Evolutionary conservation across 2,113 vertebrate species (phyloP).

Genomic region (Hemiprocne comata): DNA sequence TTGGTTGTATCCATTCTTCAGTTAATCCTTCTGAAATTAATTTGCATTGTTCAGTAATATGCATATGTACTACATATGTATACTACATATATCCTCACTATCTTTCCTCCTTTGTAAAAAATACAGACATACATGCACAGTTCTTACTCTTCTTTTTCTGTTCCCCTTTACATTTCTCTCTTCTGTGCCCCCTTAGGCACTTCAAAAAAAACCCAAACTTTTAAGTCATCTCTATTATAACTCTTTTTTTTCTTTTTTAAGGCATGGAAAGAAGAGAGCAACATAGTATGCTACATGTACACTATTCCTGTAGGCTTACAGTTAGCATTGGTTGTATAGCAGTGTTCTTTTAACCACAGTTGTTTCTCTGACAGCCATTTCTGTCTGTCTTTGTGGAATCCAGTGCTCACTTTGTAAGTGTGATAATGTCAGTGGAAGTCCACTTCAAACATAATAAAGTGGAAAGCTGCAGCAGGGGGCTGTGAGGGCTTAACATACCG

Average conservation of each 20-base stretch:
- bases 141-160: not conserved
- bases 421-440: not conserved
- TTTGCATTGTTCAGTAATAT: not conserved
- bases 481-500: not conserved
- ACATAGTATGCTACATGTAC: accelerated
- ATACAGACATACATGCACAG: not conserved
- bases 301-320: not conserved
- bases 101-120: not conserved
- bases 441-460: not conserved
- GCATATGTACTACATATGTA: not conserved
- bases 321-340: not conserved
- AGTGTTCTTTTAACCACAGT: not conserved
- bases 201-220: not conserved
- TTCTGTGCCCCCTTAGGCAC: not conserved
- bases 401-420: not conserved
- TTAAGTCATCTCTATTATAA: not conserved
- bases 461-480: not conserved
- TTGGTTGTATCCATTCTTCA: not conserved
- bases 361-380: not conserved
- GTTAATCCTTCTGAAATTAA: not conserved
- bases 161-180: not conserved
- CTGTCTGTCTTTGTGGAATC: not conserved
- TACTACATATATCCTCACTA: not conserved
- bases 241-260: not conserved
- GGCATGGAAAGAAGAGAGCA: not conserved